A percentile compares a stretch with the other conserved stretches of the same genome.
These are phyloP conservation scores for Megathymus violae DNA, from an alignment of 1,140 invertebrate species.

Conservation along the genomic window DNA sequence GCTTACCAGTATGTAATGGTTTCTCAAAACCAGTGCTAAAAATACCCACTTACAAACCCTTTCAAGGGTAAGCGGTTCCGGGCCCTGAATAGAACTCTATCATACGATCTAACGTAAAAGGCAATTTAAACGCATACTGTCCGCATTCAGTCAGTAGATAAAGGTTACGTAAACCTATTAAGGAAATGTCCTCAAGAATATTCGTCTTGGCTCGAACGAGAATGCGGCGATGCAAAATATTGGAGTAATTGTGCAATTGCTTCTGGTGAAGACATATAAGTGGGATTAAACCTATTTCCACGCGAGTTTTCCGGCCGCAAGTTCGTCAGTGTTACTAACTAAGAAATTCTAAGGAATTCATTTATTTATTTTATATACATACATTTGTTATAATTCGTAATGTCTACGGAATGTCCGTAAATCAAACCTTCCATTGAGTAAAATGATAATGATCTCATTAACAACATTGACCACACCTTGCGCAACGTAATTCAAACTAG, in stretches of 20 bases:
- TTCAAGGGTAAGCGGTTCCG: no score
- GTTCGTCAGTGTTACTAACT: neutral
- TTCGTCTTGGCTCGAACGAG: neutral
- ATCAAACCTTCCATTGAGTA: neutral
- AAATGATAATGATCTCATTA: neutral
- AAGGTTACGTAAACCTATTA: constrained; percentile 14
- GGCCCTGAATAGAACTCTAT: no score
- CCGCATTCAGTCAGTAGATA: constrained; percentile 5
- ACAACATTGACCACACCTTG: constrained; percentile 3
- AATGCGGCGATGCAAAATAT: constrained; percentile 17
- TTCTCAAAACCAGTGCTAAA: no score
- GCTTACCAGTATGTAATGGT: no score
- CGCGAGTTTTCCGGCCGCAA: constrained; percentile 1
- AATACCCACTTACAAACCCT: no score
- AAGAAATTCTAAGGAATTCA: no score
- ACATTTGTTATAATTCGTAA: no score
- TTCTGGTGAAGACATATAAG: constrained; percentile 5
- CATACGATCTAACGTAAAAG: neutral
- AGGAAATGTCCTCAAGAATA: constrained; percentile 10
- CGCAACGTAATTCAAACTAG: neutral
- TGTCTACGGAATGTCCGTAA: neutral
- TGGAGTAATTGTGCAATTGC: constrained; percentile 20
- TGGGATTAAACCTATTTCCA: constrained; percentile 9
- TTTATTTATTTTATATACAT: no score
- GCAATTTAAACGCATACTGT: neutral